Evolutionary conservation across 2,113 vertebrate genomes (phyloP), one percentile per base, ranked within the genome.

Genomic region (Atrichornis clamosus): DNA sequence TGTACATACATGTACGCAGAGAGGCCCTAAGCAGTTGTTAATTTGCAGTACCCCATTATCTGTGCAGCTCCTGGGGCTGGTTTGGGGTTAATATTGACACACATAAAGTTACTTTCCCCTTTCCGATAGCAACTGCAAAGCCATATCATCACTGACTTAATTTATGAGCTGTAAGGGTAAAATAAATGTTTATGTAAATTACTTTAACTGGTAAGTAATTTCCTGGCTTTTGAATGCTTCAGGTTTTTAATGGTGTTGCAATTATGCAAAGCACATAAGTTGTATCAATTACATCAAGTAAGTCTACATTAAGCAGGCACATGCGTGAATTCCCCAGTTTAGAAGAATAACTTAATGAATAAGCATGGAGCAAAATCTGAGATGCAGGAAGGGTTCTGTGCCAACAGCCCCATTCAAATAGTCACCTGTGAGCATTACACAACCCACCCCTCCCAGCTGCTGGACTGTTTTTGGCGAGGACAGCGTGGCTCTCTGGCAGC

Each of bases 141-240:
- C 52, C 22, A 0, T 35, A 24, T 37, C 81, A 46, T 32, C 6
- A 4, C 73, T 39, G 72, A 26, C 72, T 86, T 78, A n/a, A 41
- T 55, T 81, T 84, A 81, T 5, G 7, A 92, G 56, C 68, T 89
- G 68, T 24, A 65, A 92, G 80, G 27, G 64, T 81, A 47, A 88
- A 90, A 92, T 52, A 85, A 83, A 93, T 73, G 44, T 80, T 94
- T 90, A 88, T 90, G 95, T 52, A 88, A 93, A 95, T 77, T 5
- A 10, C 44, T 85, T 72, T 86, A 93, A 86, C 75, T 42, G 56
- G 55, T 35, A 85, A 84, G 83, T 86, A 60, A 95, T 93, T 94
- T 93, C 94, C 95, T 93, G 79, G 15, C 89, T 90, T 93, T 88
- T 91, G 76, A 92, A 70, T 27, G 27, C 64, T 93, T 67, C 42